A percentile compares a stretch with the other conserved stretches of the same genome.
Evolutionary conservation across 1,140 invertebrate genomes (phyloP).

Genomic region (Trissolcus basalis): DNA sequence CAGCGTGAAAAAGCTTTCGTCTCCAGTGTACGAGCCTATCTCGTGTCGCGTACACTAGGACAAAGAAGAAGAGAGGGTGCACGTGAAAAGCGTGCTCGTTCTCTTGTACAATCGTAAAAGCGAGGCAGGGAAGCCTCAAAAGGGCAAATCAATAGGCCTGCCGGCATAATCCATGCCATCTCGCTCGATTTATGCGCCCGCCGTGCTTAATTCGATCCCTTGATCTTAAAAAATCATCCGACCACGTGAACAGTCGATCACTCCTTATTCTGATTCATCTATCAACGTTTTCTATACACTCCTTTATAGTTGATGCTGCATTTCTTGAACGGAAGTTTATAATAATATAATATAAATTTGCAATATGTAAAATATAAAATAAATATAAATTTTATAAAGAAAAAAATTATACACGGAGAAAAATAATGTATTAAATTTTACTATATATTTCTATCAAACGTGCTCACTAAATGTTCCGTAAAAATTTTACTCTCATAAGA

Average conservation of each 20-base stretch:
- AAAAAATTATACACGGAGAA: no score
- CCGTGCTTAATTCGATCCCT: conserved; percentile 46
- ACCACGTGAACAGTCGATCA: conserved; percentile 25
- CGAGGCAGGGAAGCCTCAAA: conserved; percentile 53
- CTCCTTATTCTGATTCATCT: no score
- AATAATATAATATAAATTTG: no score
- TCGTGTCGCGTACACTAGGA: conserved; percentile 29
- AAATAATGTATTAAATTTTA: no score
- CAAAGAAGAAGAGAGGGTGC: conserved; percentile 36
- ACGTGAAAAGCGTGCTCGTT: conserved; percentile 56
- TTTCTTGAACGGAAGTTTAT: no score
- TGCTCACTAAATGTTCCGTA: no score
- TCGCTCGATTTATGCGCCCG: conserved; percentile 56
- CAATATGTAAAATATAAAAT: no score
- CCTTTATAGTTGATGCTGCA: no score
- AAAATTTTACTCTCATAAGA: no score
- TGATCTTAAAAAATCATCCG: conserved; percentile 38
- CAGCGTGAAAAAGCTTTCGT: conserved; percentile 57
- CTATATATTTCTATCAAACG: no score
- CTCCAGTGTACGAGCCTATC: conserved; percentile 44
- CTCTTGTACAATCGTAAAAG: conserved; percentile 58
- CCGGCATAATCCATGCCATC: conserved; percentile 58
- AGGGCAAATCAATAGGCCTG: conserved; percentile 61
- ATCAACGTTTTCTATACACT: no score
- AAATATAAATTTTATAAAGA: no score